These are phyloP conservation scores for Lates calcarifer DNA, from an alignment of 2,113 vertebrate genomes.

Conservation along the genomic window DNA sequence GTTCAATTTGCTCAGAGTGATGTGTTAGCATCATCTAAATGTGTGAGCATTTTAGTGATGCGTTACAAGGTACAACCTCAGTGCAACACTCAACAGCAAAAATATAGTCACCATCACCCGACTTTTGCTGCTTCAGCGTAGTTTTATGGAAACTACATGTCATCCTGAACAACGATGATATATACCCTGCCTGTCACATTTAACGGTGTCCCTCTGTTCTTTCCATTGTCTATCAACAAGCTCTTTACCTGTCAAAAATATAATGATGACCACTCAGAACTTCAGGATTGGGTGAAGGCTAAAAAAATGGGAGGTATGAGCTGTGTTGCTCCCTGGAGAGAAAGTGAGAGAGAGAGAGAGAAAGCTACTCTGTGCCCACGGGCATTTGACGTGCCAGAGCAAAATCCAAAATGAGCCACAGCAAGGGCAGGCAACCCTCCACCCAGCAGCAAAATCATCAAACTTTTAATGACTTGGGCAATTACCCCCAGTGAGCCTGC, in stretches of 20 bases:
- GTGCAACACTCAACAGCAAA: not conserved
- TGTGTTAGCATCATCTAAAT: not conserved
- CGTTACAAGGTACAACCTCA: not conserved
- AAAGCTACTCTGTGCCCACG: conserved; percentile 60
- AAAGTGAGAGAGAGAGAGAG: conserved; percentile 54
- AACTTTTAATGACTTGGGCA: conserved; percentile 88
- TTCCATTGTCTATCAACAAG: conserved; percentile 55
- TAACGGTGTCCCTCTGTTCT: conserved; percentile 35
- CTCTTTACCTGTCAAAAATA: conserved; percentile 74
- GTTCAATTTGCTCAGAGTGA: not conserved
- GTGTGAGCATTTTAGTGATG: not conserved
- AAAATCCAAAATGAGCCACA: conserved; percentile 81
- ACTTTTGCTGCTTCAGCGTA: conserved; percentile 36
- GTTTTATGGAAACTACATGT: conserved; percentile 34
- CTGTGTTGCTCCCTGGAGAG: conserved; percentile 64
- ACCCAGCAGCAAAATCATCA: conserved; percentile 85
- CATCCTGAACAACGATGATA: conserved; percentile 40
- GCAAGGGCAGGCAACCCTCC: conserved; percentile 82
- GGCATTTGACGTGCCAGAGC: conserved; percentile 74
- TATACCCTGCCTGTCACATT: conserved; percentile 29
- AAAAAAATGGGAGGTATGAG: conserved; percentile 56
- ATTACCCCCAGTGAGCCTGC: conserved; percentile 85
- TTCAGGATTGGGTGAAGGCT: conserved; percentile 54
- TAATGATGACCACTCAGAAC: conserved; percentile 68
- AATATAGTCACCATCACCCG: conserved; percentile 1